Base-by-base conservation (phyloP, 1,140 invertebrate species). In the Arctopsyche grandis region DNA sequence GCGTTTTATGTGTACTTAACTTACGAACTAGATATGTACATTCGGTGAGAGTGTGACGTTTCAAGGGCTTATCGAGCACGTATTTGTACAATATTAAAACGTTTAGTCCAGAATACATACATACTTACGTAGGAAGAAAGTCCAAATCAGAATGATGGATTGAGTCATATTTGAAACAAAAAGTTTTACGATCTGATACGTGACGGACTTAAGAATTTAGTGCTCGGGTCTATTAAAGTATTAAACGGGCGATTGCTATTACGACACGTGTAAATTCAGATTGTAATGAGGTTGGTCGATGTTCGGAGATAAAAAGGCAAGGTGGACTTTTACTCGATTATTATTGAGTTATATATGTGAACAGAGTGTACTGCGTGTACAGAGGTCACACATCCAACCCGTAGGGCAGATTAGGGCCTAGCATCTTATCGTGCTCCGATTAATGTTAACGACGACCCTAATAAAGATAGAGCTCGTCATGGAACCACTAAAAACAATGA, bases 401-500 rank as follows among this genome's bases (percentile, higher is more conserved):
- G 19, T 5, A 66, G 63, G 63, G 63, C 63, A 66, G 63, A 66
- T 66, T 66, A 66, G 22, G n/a, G 7, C 24, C 63, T 9, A n/a
- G 26, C 21, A 22, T n/a, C 63, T 66, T 66, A 66, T 66, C 63
- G 9, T 26, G 63, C 10, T 26, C 22, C 9, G 63, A 66, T 66
- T 66, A 66, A 66, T 66, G 63, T 66, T 66, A 66, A 66, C 63
- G 21, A 66, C 63, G 21, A n/a, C 63, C 63, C 63, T 46, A 71
- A 71, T 71, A 71, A 71, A 71, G 69, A 71, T 71, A 71, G 69
- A 38, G 1, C n/a, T 44, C 44, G 44, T 44, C 19, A n/a, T 46
- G 43, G 44, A 69, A 29, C 44, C 5, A 46, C 44, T 16, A 71
- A 9, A 19, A 71, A 44, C 69, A 5, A 69, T 29, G 66, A 29